Percentiles rank a stretch among this genome's conserved stretches.
Evolutionary conservation across 2,113 vertebrate genomes (phyloP).

Genomic region (Pseudorasbora parva): DNA sequence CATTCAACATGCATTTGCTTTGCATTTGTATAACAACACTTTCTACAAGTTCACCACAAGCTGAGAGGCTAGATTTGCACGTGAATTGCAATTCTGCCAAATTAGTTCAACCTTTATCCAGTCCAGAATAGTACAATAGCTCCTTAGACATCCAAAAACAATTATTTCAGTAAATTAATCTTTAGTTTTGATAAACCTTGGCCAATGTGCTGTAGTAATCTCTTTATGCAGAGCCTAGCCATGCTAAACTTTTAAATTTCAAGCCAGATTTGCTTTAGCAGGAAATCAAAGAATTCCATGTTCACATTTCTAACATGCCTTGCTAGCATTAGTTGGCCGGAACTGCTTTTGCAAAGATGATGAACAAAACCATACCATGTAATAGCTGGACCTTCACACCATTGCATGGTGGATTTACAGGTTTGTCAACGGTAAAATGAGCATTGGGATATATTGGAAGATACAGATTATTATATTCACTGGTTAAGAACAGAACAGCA

Average conservation of each 20-base stretch:
- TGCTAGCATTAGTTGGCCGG: constrained; percentile 45
- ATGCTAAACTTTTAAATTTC: constrained; percentile 2
- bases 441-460: neutral
- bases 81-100: neutral
- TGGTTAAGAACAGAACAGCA: constrained; percentile 1
- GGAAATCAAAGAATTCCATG: constrained; percentile 69
- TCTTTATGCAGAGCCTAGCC: neutral
- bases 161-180: constrained; percentile 4
- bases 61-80: neutral
- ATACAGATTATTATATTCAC: neutral
- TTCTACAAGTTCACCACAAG: neutral
- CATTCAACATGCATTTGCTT: neutral
- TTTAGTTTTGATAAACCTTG: neutral
- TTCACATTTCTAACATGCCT: constrained; percentile 61
- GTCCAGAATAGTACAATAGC: neutral
- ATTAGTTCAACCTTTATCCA: neutral
- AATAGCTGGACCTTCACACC: neutral
- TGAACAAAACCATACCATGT: neutral
- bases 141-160: neutral
- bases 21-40: neutral
- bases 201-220: neutral
- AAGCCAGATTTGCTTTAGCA: constrained; percentile 42
- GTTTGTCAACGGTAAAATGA: neutral
- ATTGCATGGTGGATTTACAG: neutral
- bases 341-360: neutral